These are phyloP conservation scores for Phaethon lepturus DNA, from an alignment of 2,113 vertebrate genomes.

Conservation along the genomic window DNA sequence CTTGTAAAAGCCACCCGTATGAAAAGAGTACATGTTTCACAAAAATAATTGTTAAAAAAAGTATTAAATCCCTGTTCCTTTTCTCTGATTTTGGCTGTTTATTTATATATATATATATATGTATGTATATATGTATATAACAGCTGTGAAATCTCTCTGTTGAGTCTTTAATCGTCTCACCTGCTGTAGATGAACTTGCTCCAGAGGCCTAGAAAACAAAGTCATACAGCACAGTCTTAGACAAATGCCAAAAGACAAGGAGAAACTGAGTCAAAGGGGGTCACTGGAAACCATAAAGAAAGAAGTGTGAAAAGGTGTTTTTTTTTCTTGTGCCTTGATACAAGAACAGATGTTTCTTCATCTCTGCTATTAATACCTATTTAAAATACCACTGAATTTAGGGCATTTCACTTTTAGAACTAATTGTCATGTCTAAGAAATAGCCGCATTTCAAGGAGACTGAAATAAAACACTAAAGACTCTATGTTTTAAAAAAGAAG, in stretches of 20 bases:
- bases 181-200: constrained; percentile 95
- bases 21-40: constrained; percentile 85
- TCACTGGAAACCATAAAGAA: constrained; percentile 48
- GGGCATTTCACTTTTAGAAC: neutral
- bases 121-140: constrained; percentile 72
- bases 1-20: constrained; percentile 87
- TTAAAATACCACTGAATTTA: neutral
- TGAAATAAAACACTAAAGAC: neutral
- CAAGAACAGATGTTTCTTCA: neutral
- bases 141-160: too few species aligned
- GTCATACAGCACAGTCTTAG: constrained; percentile 81
- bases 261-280: constrained; percentile 58
- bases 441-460: neutral
- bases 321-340: neutral
- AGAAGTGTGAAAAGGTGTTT: neutral
- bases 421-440: neutral
- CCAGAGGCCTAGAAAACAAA: constrained; percentile 94
- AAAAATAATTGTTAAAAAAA: constrained; percentile 87
- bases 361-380: neutral
- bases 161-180: too few species aligned
- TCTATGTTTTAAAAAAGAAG: neutral
- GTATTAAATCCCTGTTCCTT: constrained; percentile 87
- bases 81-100: constrained; percentile 87
- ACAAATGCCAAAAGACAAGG: constrained; percentile 67
- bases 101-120: constrained; percentile 54